Percentiles rank a stretch among this genome's conserved stretches.
Conservation (phyloP, 2,888 invertebrate species). For the Chydorus sphaericus region DNA sequence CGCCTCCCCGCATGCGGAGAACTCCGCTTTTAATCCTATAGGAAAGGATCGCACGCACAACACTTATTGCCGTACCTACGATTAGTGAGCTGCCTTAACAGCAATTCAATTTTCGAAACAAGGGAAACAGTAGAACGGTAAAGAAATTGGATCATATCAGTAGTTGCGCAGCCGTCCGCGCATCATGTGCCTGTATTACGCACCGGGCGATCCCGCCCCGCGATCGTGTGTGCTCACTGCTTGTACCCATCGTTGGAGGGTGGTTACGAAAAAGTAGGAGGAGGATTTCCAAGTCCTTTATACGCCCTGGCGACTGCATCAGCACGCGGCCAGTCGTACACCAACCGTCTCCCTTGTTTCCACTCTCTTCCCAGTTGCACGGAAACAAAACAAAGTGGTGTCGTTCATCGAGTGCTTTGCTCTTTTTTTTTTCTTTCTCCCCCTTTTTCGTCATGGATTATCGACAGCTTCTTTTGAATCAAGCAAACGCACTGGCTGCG, state of each 20-base stretch:
- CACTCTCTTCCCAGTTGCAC: not conserved
- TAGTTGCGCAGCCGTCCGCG: not conserved
- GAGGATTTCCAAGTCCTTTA: too few relatives aligned
- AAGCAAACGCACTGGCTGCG: conserved; percentile 4
- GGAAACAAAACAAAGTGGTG: not conserved
- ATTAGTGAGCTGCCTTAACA: too few relatives aligned
- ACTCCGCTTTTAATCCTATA: too few relatives aligned
- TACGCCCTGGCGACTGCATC: conserved; percentile 3
- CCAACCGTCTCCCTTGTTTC: conserved; percentile 1
- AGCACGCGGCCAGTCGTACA: conserved; percentile 12
- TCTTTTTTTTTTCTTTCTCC: not conserved
- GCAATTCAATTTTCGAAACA: too few relatives aligned
- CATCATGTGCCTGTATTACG: not conserved
- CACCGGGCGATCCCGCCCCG: not conserved
- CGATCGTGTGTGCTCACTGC: not conserved
- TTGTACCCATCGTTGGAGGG: not conserved
- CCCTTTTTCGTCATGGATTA: conserved; percentile 11
- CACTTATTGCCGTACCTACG: too few relatives aligned
- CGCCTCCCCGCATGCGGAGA: not conserved
- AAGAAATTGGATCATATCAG: too few relatives aligned
- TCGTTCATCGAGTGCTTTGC: not conserved
- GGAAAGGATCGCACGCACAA: too few relatives aligned
- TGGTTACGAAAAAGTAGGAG: not conserved
- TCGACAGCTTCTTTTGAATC: conserved; percentile 10
- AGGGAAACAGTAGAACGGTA: too few relatives aligned